These are phyloP conservation scores for Trachelipus rathkii DNA, from an alignment of 1,140 invertebrate genomes.

Conservation along the genomic window DNA sequence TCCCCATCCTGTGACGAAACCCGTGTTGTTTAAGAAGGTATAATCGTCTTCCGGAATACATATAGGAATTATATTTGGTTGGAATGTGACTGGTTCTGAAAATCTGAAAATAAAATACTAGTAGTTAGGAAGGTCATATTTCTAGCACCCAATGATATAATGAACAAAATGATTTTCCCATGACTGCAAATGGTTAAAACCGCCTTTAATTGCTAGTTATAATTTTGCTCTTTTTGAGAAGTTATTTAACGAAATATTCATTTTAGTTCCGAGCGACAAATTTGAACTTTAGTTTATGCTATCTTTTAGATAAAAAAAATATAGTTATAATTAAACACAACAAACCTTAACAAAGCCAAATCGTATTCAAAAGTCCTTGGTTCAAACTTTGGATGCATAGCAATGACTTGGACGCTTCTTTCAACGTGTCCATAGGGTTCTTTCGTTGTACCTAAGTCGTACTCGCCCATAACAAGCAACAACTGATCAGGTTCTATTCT, in stretches of 20 bases:
- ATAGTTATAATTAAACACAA: background rate
- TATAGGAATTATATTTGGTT: slow-evolving; percentile 84
- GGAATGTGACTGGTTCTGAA: slow-evolving; percentile 82
- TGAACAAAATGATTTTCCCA: too few relatives aligned
- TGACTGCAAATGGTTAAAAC: too few relatives aligned
- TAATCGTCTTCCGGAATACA: slow-evolving; percentile 81
- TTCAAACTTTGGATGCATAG: slow-evolving; percentile 87
- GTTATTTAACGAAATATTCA: too few relatives aligned
- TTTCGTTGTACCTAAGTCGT: slow-evolving; percentile 76
- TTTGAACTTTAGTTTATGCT: too few relatives aligned
- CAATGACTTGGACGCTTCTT: slow-evolving; percentile 79
- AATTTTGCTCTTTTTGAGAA: too few relatives aligned
- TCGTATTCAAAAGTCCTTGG: slow-evolving; percentile 89
- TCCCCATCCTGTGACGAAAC: slow-evolving; percentile 88
- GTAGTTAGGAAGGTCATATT: background rate
- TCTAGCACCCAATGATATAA: too few relatives aligned
- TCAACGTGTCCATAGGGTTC: slow-evolving; percentile 85
- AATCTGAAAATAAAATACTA: slow-evolving; percentile 67
- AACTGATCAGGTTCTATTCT: slow-evolving; percentile 87
- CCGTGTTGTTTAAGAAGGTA: slow-evolving; percentile 74
- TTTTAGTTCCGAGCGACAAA: background rate
- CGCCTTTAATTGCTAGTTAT: too few relatives aligned
- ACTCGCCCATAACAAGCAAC: slow-evolving; percentile 79
- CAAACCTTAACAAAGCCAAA: slow-evolving; percentile 68
- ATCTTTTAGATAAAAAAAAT: too few relatives aligned